Evolutionary conservation across 2,797 vertebrate genomes (phyloP).

Genomic region (Cynopterus sphinx): DNA sequence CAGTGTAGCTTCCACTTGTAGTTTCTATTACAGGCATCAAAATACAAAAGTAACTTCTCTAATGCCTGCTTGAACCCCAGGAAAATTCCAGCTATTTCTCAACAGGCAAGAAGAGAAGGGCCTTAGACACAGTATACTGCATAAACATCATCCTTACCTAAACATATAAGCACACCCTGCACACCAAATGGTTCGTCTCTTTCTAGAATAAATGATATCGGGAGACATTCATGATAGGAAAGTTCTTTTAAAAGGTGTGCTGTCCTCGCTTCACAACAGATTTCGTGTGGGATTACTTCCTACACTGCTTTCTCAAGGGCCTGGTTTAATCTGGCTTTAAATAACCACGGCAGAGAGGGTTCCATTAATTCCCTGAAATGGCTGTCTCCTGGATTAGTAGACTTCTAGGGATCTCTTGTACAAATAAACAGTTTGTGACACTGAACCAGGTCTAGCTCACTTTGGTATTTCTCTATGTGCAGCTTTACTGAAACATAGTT

Average conservation of each 20-base stretch:
- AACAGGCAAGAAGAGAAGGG: background rate
- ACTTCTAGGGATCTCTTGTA: slow-evolving; percentile 71
- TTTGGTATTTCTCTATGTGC: slow-evolving; percentile 52
- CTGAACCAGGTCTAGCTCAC: slow-evolving; percentile 35
- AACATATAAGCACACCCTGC: background rate
- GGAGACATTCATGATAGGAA: background rate
- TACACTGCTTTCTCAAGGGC: slow-evolving; percentile 60
- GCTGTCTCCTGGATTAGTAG: slow-evolving; percentile 56
- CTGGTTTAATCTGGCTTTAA: slow-evolving; percentile 55
- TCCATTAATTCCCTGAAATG: slow-evolving; percentile 63
- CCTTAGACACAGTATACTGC: background rate
- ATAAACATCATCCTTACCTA: slow-evolving; percentile 11
- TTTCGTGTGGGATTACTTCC: slow-evolving; percentile 32
- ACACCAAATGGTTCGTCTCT: background rate
- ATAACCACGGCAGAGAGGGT: slow-evolving; percentile 30
- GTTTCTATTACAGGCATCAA: background rate
- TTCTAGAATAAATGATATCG: background rate
- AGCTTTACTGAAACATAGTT: slow-evolving; percentile 70
- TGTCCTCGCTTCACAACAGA: background rate
- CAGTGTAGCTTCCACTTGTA: slow-evolving; percentile 2
- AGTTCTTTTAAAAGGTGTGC: background rate
- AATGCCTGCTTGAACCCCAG: background rate
- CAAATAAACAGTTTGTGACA: slow-evolving; percentile 70
- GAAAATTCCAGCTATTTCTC: background rate
- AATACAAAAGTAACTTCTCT: background rate